phyloP scores from a whole-genome alignment of 92 coral and sea anemone species.

The Galaxea fascicularis region DNA sequence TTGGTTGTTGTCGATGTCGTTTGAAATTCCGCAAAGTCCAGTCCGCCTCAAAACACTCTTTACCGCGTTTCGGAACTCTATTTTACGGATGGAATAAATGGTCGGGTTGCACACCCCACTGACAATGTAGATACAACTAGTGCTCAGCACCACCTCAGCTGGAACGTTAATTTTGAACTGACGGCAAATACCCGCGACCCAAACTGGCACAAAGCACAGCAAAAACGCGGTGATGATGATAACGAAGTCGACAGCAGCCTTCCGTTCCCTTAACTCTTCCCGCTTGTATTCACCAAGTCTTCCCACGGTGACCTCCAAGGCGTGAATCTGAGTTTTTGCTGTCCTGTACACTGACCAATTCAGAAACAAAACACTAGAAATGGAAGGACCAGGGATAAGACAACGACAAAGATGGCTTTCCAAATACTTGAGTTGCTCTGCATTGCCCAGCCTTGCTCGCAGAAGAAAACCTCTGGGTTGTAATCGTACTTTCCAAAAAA shows the following conservation, averaged over 20 bases:
- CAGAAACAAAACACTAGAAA: neutral
- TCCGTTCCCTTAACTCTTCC: neutral
- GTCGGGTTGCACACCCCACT: neutral
- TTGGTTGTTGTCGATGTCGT: neutral
- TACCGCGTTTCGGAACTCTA: neutral
- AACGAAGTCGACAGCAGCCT: conserved; percentile 11
- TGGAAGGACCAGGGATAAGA: neutral
- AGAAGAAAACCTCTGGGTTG: conserved; percentile 10
- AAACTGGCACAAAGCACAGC: conserved; percentile 12
- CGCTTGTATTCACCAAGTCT: neutral
- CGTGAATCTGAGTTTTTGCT: neutral
- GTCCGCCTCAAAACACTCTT: neutral
- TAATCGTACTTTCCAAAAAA: neutral
- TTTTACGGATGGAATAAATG: neutral
- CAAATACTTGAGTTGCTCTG: neutral
- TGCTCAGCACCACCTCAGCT: neutral
- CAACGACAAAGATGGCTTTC: neutral
- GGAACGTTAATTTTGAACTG: neutral
- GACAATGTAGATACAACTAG: neutral
- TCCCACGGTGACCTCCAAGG: neutral
- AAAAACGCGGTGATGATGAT: conserved; percentile 4
- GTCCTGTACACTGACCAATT: conserved; percentile 8
- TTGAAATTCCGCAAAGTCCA: neutral
- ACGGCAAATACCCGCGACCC: neutral
- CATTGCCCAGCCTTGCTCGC: neutral